Evolutionary conservation across 2,888 invertebrate species (phyloP).

Genomic region (Lasioglossum figueresi): DNA sequence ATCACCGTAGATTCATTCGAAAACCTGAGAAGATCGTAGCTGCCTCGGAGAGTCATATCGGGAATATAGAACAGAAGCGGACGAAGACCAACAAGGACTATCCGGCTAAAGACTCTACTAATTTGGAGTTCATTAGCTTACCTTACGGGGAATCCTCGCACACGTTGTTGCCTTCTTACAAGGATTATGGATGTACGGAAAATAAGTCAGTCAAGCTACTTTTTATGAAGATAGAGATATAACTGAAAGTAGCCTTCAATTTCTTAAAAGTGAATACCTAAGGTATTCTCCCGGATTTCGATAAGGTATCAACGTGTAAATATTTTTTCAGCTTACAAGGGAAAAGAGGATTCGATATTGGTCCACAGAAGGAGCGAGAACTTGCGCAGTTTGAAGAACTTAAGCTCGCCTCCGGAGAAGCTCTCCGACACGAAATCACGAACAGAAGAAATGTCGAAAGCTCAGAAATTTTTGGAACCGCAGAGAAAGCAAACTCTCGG

Average conservation of each 20-base stretch:
- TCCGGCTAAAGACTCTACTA: slow-evolving; percentile 64
- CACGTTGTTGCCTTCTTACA: slow-evolving; percentile 62
- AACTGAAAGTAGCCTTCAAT: not conserved
- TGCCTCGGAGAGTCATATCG: slow-evolving; percentile 24
- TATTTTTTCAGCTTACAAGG: slow-evolving; percentile 38
- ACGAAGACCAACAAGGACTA: slow-evolving; percentile 33
- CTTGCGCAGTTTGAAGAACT: slow-evolving; percentile 16
- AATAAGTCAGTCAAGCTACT: slow-evolving; percentile 27
- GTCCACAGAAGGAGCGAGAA: slow-evolving; percentile 31
- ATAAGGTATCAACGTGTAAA: not conserved
- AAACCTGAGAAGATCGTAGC: slow-evolving; percentile 13
- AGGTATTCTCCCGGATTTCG: not conserved
- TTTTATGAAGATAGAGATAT: not conserved
- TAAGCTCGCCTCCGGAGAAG: slow-evolving; percentile 30
- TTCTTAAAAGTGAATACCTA: not conserved
- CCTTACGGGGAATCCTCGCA: slow-evolving; percentile 73
- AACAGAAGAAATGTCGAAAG: slow-evolving; percentile 13
- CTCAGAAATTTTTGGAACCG: slow-evolving; percentile 13
- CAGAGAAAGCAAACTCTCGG: slow-evolving; percentile 31
- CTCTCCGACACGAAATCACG: slow-evolving; percentile 18
- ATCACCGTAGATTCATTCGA: not conserved
- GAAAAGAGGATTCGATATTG: slow-evolving; percentile 17
- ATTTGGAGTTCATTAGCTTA: slow-evolving; percentile 76
- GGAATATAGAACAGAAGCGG: slow-evolving; percentile 58
- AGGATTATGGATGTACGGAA: slow-evolving; percentile 60